These are phyloP conservation scores for Megatriorchis doriae DNA, from an alignment of 2,113 vertebrate genomes.

Conservation along the genomic window DNA sequence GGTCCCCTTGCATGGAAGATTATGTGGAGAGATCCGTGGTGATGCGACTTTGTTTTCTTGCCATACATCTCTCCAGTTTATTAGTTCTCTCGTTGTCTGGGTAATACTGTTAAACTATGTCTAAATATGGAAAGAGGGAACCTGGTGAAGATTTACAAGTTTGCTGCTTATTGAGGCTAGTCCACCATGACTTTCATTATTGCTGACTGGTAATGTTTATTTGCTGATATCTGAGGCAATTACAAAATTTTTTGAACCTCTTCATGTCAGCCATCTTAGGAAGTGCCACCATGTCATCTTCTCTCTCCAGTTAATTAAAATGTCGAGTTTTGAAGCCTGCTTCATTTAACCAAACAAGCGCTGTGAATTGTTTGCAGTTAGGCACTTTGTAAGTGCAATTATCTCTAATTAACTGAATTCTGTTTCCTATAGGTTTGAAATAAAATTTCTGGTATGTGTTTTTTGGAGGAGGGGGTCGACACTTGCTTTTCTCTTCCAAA, in stretches of 20 bases:
- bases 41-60: conserved; percentile 55
- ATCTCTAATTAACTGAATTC: conserved; percentile 27
- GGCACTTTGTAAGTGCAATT: conserved; percentile 36
- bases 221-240: neutral
- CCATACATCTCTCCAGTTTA: conserved; percentile 33
- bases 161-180: conserved; percentile 26
- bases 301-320: conserved; percentile 27
- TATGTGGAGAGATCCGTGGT: conserved; percentile 6
- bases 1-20: conserved; percentile 50
- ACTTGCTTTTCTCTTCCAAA: neutral
- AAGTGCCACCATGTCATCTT: neutral
- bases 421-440: conserved; percentile 11
- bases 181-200: conserved; percentile 17
- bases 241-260: conserved; percentile 12
- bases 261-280: conserved; percentile 12
- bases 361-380: conserved; percentile 45
- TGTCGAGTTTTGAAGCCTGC: conserved; percentile 23
- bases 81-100: conserved; percentile 38
- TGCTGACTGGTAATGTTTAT: neutral
- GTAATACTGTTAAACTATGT: conserved; percentile 31
- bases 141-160: conserved; percentile 39
- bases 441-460: neutral
- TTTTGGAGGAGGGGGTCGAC: neutral
- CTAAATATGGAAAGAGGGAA: conserved; percentile 48
- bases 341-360: conserved; percentile 31